Evolutionary conservation across 2,888 invertebrate species (phyloP), one percentile per base, ranked within the genome.

Genomic region (Leucophora obtusa): DNA sequence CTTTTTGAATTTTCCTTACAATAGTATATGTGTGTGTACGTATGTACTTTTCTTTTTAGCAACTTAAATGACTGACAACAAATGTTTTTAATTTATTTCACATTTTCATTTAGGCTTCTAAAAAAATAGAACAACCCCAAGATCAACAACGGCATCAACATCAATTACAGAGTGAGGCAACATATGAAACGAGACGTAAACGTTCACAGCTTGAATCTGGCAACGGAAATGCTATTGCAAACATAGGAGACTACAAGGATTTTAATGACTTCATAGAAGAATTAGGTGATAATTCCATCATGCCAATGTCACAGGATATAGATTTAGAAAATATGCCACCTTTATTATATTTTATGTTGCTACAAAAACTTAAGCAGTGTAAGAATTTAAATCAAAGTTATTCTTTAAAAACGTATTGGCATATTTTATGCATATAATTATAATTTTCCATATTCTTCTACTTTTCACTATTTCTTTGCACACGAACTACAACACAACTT

Each of bases 241-340:
- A n/a, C n/a, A 47, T 6, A 35, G 62, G 66, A 10, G 70, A 82
- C 38, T 87, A 86, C 82, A 87, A 84, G 79, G 86, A 88, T 77
- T 83, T 86, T 66, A 86, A 84, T 82, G 87, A 87, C 77, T 84
- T 87, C 79, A 85, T 88, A 63, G 87, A 88, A 62, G 87, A 87
- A 59, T 79, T 87, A 70, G 85, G 85, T 63, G 87, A 88, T 72
- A 88, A 86, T 81, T 78, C 82, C 38, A 38, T 87, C 77, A 24
- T 17, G 21, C 76, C 70, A 14, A 58, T 63, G 54, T 78, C 83
- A 15, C 81, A 86, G 83, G 88, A 87, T 81, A 85, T 84, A 62
- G 87, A 87, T 76, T 82, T 87, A 83, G 88, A 87, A 70, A 88
- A 84, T 81, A 87, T 88, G 86, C 85, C 87, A 72, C 87, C 88